Conservation (phyloP, 2,113 vertebrate species). For the Mustela nigripes region DNA sequence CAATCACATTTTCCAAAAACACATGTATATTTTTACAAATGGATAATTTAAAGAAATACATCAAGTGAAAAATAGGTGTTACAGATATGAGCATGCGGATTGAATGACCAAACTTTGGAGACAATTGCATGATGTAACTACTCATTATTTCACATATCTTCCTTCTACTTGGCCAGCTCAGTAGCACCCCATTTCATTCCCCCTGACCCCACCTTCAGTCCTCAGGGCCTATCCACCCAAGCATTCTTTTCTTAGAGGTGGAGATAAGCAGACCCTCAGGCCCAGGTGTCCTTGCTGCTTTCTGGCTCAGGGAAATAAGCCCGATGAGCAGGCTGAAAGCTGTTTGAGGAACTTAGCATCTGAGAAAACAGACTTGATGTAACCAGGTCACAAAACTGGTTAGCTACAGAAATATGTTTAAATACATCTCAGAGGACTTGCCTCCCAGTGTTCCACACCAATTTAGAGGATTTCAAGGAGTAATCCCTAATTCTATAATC, state of each 20-base stretch:
- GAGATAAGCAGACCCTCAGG: neutral
- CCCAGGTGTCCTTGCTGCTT: neutral
- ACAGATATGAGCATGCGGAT: neutral
- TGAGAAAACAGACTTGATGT: neutral
- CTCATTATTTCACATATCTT: neutral
- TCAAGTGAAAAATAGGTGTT: neutral
- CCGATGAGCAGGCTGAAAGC: neutral
- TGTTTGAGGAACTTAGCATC: neutral
- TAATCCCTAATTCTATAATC: neutral
- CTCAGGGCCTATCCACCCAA: neutral
- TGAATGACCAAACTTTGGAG: neutral
- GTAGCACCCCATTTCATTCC: neutral
- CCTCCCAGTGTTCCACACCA: accelerated
- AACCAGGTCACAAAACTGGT: neutral
- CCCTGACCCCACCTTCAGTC: neutral
- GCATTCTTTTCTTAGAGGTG: neutral
- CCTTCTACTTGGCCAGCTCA: neutral
- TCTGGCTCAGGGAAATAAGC: neutral
- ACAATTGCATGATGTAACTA: neutral
- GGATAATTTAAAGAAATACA: neutral
- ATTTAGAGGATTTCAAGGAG: neutral
- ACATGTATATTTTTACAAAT: neutral
- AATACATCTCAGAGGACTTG: neutral
- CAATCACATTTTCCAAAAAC: neutral
- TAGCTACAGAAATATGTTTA: neutral